Evolutionary conservation across 2,888 invertebrate genomes (phyloP), one percentile per base, ranked within the genome.

Genomic region (Stenodera caucasica): DNA sequence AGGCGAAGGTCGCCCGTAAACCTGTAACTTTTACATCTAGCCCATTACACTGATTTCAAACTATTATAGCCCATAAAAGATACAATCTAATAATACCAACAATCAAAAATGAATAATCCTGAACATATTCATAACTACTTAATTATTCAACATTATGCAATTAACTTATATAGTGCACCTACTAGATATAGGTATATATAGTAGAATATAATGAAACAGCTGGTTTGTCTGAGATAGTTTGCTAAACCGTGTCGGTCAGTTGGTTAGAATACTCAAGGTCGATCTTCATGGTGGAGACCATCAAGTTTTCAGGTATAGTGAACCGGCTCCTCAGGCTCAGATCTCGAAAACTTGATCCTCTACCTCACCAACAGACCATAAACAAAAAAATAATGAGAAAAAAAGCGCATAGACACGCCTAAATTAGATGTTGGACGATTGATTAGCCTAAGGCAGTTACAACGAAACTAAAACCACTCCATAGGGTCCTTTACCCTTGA

Each of bases 181-280:
- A 26, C 5, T 2, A 4, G 26, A 4, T 26, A 4, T 26, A 4
- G 5, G 2, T 26, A 26, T 26, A 26, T 2, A 4, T 45, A 23
- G 1, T 6, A 56, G 40, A 30, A 45, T 53, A n/a, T n/a, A n/a
- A n/a, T 37, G 30, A 61, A 58, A 52, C 58, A 58, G 53, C 55
- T 57, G 55, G 45, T 58, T 49, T 53, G 55, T 58, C 18, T 33
- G 6, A 2, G 32, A 55, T 58, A 66, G 65, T 64, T 66, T 67
- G 54, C 59, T 65, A 63, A 18, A 63, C 62, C 64, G 67, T 64
- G 67, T 71, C 69, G 70, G 71, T 71, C 69, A 71, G 67, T 71
- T 69, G 70, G 71, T 70, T 69, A 70, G 66, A 66, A 65, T 69
- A 53, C 66, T 67, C 70, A 71, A 71, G 71, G 71, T 55, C 69